Percentiles rank a stretch among this genome's conserved stretches.
These are phyloP conservation scores for Yoshiicerus persimilis DNA, from an alignment of 1,140 invertebrate species.

Conservation along the genomic window DNA sequence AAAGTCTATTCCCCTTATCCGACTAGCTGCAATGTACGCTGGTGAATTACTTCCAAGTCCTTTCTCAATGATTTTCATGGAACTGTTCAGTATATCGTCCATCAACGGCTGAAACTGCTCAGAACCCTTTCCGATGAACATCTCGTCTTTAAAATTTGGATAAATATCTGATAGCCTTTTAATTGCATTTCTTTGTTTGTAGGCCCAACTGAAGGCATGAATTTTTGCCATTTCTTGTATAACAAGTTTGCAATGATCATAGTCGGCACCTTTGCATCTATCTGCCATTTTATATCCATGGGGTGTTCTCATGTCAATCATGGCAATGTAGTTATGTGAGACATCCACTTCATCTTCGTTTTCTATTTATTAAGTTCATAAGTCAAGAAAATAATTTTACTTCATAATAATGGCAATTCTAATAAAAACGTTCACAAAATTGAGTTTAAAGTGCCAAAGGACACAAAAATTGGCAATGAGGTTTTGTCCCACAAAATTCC, in stretches of 20 bases:
- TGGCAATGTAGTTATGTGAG: constrained; percentile 4
- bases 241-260: constrained; percentile 57
- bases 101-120: background rate
- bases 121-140: background rate
- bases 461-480: too few species aligned
- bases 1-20: background rate
- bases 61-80: background rate
- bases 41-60: background rate
- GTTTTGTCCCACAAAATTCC: too few species aligned
- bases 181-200: constrained; percentile 62
- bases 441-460: too few species aligned
- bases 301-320: constrained; percentile 43
- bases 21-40: background rate
- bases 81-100: background rate
- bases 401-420: too few species aligned
- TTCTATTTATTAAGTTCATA: too few species aligned
- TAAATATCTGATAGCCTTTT: background rate
- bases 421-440: too few species aligned
- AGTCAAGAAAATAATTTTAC: too few species aligned
- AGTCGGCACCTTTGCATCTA: constrained; percentile 59
- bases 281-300: constrained; percentile 61
- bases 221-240: constrained; percentile 65
- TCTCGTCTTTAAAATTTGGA: background rate
- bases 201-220: constrained; percentile 69
- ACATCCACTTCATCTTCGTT: background rate